Base-by-base conservation (phyloP, 2,797 vertebrate genomes). In the Steatocranus sp. region DNA sequence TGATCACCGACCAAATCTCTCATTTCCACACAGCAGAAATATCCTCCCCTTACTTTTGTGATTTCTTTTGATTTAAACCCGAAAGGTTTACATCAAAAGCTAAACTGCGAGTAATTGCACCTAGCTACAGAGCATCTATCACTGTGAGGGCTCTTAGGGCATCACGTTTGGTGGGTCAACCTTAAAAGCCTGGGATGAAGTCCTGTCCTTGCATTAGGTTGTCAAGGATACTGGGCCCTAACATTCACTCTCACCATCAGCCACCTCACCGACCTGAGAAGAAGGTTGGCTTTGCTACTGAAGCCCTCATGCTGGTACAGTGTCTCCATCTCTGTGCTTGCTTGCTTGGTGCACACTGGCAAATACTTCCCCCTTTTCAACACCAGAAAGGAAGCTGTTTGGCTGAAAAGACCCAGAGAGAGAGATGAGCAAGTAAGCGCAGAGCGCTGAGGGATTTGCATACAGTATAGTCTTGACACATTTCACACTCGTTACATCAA, bases 211-310 rank as follows among this genome's bases (percentile, higher is more conserved):
- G 17, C 27, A 58, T 78, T 73, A 23, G 46, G 66, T 76, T 86
- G 81, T 89, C 81, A 80, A 5, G 70, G 36, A 49, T 38, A 74
- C 48, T 51, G 50, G 49, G 58, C 56, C 70, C 36, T 18, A 17
- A 27, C 87, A 68, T 82, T 79, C 51, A 73, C 66, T 83, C 87
- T 85, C 70, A 38, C 66, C 79, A 70, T 88, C 84, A 88, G 80
- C 81, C 50, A 58, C 85, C 78, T 86, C 66, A 66, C 75, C 76
- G 12, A 63, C 38, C 56, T 49, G 6, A 70, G 79, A 32, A 78
- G 61, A 77, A 75, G 51, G 77, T 82, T 83, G 68, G 76, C 51
- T 82, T 84, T 74, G 76, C 56, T 32, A 58, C 78, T 76, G 76
- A 66, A 80, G 81, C 75, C 61, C 49, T 75, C 48, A 18, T 15